These are phyloP conservation scores for Phallusia fumigata DNA, from an alignment of 23 tunicate species.

Conservation along the genomic window DNA sequence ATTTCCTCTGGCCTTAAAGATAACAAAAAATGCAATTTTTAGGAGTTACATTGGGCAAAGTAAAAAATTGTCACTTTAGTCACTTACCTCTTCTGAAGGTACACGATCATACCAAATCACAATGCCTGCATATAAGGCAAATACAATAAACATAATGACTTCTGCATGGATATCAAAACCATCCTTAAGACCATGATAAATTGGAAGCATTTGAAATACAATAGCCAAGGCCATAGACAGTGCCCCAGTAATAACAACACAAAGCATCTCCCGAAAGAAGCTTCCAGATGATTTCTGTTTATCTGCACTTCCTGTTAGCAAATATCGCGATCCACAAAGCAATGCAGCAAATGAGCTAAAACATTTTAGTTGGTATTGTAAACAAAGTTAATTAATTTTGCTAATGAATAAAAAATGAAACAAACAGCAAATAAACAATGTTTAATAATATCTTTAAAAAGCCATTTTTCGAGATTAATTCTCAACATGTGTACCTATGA, in stretches of 20 bases:
- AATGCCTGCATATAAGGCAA: conserved; percentile 53
- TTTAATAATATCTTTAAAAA: no score
- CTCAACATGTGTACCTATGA: conserved; percentile 39
- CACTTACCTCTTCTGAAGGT: conserved; percentile 48
- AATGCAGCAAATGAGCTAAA: conserved; percentile 71
- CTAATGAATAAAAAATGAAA: no score
- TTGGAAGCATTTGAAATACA: conserved; percentile 73
- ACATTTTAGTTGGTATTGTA: neutral
- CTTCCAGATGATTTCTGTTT: conserved; percentile 49
- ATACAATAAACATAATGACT: conserved; percentile 61
- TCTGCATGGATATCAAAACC: conserved; percentile 86
- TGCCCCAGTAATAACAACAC: conserved; percentile 67
- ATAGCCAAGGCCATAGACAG: conserved; percentile 81
- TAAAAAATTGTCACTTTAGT: neutral
- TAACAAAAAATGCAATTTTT: no score
- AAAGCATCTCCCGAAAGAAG: conserved; percentile 52
- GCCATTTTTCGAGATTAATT: neutral
- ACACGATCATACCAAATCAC: conserved; percentile 64
- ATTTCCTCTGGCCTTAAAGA: conserved; percentile 43
- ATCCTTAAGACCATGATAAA: conserved; percentile 89
- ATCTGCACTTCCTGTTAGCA: conserved; percentile 67
- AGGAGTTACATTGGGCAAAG: neutral
- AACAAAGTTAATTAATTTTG: no score
- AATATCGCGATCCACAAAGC: conserved; percentile 58
- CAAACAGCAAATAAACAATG: no score